Evolutionary conservation across 2,888 invertebrate genomes (phyloP), one percentile per base, ranked within the genome.

Genomic region (Heliconius ismenius): DNA sequence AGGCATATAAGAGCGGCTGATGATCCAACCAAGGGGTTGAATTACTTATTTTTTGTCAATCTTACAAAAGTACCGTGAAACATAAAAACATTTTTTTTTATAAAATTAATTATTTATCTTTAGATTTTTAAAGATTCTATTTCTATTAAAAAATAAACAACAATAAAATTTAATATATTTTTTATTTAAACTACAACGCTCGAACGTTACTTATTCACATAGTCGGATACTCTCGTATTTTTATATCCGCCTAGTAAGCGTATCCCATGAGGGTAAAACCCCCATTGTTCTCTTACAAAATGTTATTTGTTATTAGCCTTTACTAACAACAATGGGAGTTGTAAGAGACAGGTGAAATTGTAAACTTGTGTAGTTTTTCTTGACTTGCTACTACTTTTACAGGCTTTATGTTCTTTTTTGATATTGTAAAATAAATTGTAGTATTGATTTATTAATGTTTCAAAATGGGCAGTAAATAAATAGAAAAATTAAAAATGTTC

Each of bases 181-280:
- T 43, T 43, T 43, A 43, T 63, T 63, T 63, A 63, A 28, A 63
- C 28, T 26, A 28, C 28, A 7, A 63, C 18, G 6, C 6, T 18
- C 9, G 15, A 4, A 21, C 32, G 18, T 58, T 32, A 36, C 32
- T 36, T 36, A n/a, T 32, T 24, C 13, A 9, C 7, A 28, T 15
- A 32, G 78, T 15, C 15, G 15, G 43, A 6, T 78, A 85, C 85
- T 81, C 82, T 87, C 78, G 84, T 86, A 87, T 72, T 87, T 87
- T 86, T 83, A 87, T 91, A 80, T 78, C 85, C 75, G 82, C 91
- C 90, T 91, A 83, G 90, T 91, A 89, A 83, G 74, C 68, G 65
- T 79, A 86, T 86, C 85, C 87, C 88, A 88, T 89, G 87, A 82
- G 90, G 90, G 89, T 88, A 83, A 83, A 84, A 87, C 83, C 79